A percentile compares a stretch with the other conserved stretches of the same genome.
phyloP scores from a whole-genome alignment of 2,113 vertebrate species.

The Sebastes fasciatus region DNA sequence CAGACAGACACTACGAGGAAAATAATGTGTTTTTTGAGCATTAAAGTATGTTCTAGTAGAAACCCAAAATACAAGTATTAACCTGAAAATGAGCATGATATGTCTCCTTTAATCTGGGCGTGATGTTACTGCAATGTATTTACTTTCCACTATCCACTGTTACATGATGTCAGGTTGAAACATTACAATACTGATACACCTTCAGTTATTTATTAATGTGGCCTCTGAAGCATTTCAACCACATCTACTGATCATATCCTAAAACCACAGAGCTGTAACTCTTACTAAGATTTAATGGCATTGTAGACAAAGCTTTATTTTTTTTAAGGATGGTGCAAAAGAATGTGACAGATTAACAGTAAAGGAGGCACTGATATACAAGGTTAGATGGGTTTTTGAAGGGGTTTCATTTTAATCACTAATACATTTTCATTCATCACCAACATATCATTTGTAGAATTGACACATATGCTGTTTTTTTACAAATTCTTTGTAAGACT shows the following conservation, averaged over 20 bases:
- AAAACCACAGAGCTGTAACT: neutral
- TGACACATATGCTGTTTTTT: no score
- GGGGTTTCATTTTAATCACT: neutral
- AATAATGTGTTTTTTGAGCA: no score
- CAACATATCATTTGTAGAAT: neutral
- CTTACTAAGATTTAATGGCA: neutral
- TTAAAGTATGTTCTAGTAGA: no score
- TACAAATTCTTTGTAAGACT: no score
- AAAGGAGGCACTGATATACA: neutral
- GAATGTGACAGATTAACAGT: neutral
- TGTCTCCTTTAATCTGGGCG: no score
- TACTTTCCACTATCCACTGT: neutral
- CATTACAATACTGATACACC: neutral
- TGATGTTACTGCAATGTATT: neutral
- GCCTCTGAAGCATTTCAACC: no score
- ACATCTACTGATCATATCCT: neutral
- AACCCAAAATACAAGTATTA: no score
- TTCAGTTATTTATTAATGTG: no score
- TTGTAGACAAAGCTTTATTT: neutral
- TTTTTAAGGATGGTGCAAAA: no score
- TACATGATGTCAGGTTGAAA: neutral
- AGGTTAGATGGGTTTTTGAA: neutral
- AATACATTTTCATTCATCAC: neutral
- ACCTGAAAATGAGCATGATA: no score
- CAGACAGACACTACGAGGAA: no score